Evolutionary conservation across 2,113 vertebrate genomes (phyloP), one percentile per base, ranked within the genome.

Genomic region (Tetrao urogallus): DNA sequence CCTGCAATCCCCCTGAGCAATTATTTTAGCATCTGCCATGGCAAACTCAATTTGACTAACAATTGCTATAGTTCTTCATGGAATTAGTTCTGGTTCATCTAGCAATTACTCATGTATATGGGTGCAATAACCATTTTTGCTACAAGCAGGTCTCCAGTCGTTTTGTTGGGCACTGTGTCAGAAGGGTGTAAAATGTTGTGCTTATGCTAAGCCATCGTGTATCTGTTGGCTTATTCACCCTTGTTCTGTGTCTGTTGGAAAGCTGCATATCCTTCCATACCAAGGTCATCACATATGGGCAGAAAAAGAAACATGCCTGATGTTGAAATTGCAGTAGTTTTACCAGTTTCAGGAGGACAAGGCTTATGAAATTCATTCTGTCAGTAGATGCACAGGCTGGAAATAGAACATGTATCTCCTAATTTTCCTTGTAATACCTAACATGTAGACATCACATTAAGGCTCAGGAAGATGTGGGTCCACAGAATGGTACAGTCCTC

Each of bases 41-140:
- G 89, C 94, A 95, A 65, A 89, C 85, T 94, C 56, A 85, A 96
- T 96, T 95, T 95, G 82, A 64, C 69, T 89, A 92, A 89, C 89
- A 94, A 91, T 91, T 89, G 67, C 56, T 92, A n/a, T 88, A 86
- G 75, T 75, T 91, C 64, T 91, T 85, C 85, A 87, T 84, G 81
- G 72, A 89, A 94, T 93, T 96, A 95, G 91, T 94, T 96, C 91
- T 96, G 78, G 89, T 94, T 96, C 89, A 95, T 56, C 84, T 86
- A 74, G 42, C 88, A 94, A 93, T 94, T 91, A 81, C 72, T 94
- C 75, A 71, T 80, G 89, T 43, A 30, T 77, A 74, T 81, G 65
- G 73, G 60, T 87, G n/a, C 60, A 77, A 32, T 56, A 47, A 82
- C 72, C 52, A 54, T 52, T 95, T 91, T n/a, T 19, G 4, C 82